Evolutionary conservation across 2,888 invertebrate species (phyloP).

Genomic region (Agrotis exclamationis): DNA sequence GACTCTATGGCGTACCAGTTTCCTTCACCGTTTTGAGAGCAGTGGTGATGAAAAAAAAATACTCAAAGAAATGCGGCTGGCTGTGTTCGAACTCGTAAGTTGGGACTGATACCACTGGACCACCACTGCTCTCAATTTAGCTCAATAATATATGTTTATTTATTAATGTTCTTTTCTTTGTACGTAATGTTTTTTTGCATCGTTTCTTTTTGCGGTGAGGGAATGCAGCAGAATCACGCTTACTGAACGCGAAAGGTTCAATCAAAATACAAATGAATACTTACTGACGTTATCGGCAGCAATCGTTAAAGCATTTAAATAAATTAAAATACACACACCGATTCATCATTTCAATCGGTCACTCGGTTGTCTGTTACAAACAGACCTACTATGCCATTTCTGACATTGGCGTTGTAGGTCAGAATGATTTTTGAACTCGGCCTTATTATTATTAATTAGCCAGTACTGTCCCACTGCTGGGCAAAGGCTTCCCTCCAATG

Average conservation of each 20-base stretch:
- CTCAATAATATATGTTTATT: neutral
- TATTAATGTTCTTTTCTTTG: constrained; percentile 3
- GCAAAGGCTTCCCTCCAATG: too few relatives aligned
- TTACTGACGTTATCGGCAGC: constrained; percentile 31
- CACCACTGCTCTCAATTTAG: too few relatives aligned
- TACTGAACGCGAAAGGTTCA: constrained; percentile 15
- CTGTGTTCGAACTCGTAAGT: too few relatives aligned
- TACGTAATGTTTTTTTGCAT: too few relatives aligned
- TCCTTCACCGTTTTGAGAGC: too few relatives aligned
- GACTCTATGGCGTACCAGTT: too few relatives aligned
- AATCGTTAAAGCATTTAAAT: constrained; percentile 26
- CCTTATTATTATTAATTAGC: neutral
- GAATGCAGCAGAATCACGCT: constrained; percentile 23
- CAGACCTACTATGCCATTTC: neutral
- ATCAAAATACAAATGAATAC: constrained; percentile 38
- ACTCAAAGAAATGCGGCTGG: too few relatives aligned
- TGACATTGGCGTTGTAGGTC: neutral
- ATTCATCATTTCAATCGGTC: constrained; percentile 19
- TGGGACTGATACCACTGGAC: too few relatives aligned
- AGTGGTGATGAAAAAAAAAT: too few relatives aligned
- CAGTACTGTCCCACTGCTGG: too few relatives aligned
- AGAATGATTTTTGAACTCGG: neutral
- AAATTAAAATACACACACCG: neutral
- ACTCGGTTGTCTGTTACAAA: constrained; percentile 6
- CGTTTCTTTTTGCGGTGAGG: neutral